phyloP scores from a whole-genome alignment of 2,888 invertebrate species.

The Macrophya alboannulata region DNA sequence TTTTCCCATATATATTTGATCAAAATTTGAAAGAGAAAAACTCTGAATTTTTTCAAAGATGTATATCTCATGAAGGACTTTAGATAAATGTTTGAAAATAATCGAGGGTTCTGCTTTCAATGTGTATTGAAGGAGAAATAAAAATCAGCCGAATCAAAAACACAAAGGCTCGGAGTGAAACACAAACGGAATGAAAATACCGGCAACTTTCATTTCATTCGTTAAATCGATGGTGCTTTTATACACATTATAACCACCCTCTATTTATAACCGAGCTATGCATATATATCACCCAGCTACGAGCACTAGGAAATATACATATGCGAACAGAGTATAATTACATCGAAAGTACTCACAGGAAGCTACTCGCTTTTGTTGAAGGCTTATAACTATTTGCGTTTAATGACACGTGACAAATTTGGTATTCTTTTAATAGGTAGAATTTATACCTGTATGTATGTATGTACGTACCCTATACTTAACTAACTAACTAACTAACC shows the following conservation, averaged over 20 bases:
- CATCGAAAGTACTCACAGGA: constrained; percentile 3
- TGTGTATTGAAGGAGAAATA: no score
- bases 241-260: constrained; percentile 5
- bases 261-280: neutral
- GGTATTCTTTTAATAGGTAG: neutral
- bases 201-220: constrained; percentile 33
- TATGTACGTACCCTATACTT: neutral
- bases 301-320: neutral
- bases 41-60: no score
- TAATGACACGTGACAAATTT: constrained; percentile 37
- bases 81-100: no score
- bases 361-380: constrained; percentile 9
- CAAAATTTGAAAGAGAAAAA: no score
- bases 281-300: neutral
- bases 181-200: constrained; percentile 38
- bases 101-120: no score
- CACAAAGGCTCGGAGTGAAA: no score
- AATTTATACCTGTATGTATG: neutral
- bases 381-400: neutral
- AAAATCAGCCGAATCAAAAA: no score
- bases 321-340: neutral
- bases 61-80: no score
- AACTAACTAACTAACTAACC: neutral
- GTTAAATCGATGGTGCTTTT: neutral
- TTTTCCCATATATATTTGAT: no score